phyloP scores from a whole-genome alignment of 2,888 invertebrate genomes.

The Dermolepida albohirtum region DNA sequence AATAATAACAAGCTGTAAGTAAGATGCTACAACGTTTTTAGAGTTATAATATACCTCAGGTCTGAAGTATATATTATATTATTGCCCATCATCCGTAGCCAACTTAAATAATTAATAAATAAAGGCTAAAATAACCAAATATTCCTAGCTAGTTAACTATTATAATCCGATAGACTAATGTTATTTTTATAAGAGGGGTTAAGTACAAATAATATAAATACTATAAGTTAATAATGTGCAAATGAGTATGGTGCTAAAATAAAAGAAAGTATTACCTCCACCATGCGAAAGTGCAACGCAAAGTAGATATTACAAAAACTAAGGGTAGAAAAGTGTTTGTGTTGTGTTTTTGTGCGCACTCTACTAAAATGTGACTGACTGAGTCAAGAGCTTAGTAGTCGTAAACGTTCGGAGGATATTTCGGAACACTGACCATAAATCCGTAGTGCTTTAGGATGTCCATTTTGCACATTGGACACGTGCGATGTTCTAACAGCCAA shows the following conservation, averaged over 20 bases:
- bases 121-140: too few species aligned
- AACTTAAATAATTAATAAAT: too few species aligned
- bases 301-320: constrained; percentile 49
- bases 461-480: constrained; percentile 97
- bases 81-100: too few species aligned
- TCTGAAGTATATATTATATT: too few species aligned
- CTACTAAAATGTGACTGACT: constrained; percentile 10
- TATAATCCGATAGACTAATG: too few species aligned
- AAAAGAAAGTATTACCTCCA: constrained; percentile 60
- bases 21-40: too few species aligned
- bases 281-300: constrained; percentile 53
- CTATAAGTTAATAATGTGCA: constrained; percentile 9
- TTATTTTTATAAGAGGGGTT: too few species aligned
- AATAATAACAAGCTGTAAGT: too few species aligned
- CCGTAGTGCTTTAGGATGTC: constrained; percentile 93
- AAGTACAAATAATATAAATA: not conserved
- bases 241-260: constrained; percentile 43
- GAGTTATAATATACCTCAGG: too few species aligned
- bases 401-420: constrained; percentile 51
- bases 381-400: constrained; percentile 50
- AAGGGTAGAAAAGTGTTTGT: constrained; percentile 38
- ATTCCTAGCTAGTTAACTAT: too few species aligned
- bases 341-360: constrained; percentile 18
- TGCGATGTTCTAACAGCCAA: constrained; percentile 93
- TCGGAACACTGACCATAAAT: constrained; percentile 78